Conservation (phyloP, 1,140 invertebrate species). For the Brachionus rubens region DNA sequence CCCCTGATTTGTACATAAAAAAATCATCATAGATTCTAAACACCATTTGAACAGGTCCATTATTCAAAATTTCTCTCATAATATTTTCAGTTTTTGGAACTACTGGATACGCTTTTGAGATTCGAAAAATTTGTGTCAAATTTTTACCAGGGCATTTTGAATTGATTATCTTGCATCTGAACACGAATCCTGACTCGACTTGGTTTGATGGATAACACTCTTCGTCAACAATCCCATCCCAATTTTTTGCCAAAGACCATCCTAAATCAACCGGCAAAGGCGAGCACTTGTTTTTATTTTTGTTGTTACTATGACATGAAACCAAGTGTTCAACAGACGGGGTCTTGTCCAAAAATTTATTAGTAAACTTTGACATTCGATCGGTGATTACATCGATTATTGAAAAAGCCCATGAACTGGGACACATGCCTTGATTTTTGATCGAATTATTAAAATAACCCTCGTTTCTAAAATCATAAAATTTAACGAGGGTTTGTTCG, state of each 20-base stretch:
- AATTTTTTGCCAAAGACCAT: neutral
- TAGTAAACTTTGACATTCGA: slow-evolving; percentile 72
- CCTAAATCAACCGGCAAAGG: neutral
- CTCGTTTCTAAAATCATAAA: slow-evolving; percentile 49
- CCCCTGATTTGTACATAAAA: slow-evolving; percentile 42
- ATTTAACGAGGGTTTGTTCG: slow-evolving; percentile 62
- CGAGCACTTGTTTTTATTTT: slow-evolving; percentile 66
- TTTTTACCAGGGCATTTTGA: neutral
- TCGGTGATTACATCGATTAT: slow-evolving; percentile 66
- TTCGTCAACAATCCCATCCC: neutral
- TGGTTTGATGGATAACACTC: neutral
- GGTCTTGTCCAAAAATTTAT: slow-evolving; percentile 68
- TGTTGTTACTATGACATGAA: slow-evolving; percentile 75
- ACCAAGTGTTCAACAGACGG: slow-evolving; percentile 79
- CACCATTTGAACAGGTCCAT: slow-evolving; percentile 89
- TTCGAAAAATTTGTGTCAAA: slow-evolving; percentile 29
- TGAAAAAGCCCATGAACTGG: slow-evolving; percentile 84
- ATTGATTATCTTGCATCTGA: slow-evolving; percentile 2
- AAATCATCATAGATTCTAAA: slow-evolving; percentile 53
- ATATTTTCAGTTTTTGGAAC: slow-evolving; percentile 69
- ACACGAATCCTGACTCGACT: neutral
- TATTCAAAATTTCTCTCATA: slow-evolving; percentile 81
- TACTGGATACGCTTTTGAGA: slow-evolving; percentile 14
- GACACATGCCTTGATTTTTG: slow-evolving; percentile 83
- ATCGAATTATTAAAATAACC: slow-evolving; percentile 73